A percentile compares a stretch with the other conserved stretches of the same genome.
phyloP scores from a whole-genome alignment of 2,113 vertebrate genomes.

The Gadus chalcogrammus region DNA sequence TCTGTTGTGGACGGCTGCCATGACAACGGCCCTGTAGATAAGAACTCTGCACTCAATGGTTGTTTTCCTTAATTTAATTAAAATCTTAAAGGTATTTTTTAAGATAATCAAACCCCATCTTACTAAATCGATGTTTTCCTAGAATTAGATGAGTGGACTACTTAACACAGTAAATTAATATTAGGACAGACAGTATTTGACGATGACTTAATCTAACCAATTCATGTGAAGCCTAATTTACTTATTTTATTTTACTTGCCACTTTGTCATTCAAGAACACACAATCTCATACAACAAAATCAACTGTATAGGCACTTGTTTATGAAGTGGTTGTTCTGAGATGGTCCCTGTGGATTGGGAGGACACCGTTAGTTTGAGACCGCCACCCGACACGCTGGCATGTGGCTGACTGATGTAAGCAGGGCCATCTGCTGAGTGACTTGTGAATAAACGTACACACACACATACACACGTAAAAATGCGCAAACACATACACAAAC shows the following conservation, averaged over 20 bases:
- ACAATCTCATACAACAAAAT: neutral
- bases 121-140: neutral
- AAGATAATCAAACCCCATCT: neutral
- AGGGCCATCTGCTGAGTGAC: constrained; percentile 20
- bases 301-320: neutral
- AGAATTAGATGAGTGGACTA: too few relatives aligned
- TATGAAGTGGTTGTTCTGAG: constrained; percentile 18
- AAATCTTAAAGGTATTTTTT: neutral
- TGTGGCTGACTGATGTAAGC: constrained; percentile 19
- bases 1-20: constrained; percentile 53
- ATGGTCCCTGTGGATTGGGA: neutral
- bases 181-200: too few relatives aligned
- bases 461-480: neutral
- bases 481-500: constrained; percentile 3
- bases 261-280: neutral
- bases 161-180: too few relatives aligned
- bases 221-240: too few relatives aligned
- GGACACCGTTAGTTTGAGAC: constrained; percentile 10
- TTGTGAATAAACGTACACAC: neutral
- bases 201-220: too few relatives aligned
- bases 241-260: too few relatives aligned
- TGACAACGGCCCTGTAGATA: constrained; percentile 46
- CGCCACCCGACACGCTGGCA: constrained; percentile 28
- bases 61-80: neutral
- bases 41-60: neutral